Base-by-base conservation (phyloP, 2,888 invertebrate genomes). In the Cinara cedri region DNA sequence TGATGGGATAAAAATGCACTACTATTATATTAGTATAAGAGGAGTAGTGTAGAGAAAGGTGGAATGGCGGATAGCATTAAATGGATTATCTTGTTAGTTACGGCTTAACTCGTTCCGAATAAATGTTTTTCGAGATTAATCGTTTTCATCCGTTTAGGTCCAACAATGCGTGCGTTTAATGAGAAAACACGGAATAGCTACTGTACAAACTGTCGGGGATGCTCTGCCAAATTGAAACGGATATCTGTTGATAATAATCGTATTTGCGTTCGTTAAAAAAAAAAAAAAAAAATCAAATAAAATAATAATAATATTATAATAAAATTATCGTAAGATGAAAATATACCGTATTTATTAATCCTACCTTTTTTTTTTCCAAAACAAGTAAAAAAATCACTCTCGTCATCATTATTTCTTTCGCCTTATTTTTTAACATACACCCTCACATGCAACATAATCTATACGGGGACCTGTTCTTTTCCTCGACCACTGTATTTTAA, bases 71-170 rank as follows among this genome's bases (percentile, higher is more conserved):
- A 62, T 14, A 62, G 49, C 49, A 19, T 62, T 62, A 62, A 72
- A 74, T 63, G 74, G 51, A 54, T 74, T 62, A 74, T 51, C 51
- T 63, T 54, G 63, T 74, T 74, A 51, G 49, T 63, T 24, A 21
- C 74, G 21, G 51, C 74, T 74, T 74, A 74, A 51, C 51, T 74
- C 21, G 63, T 74, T 54, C 16, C 14, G 24, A 62, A 74, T 74
- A 74, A 74, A 63, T 63, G 49, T 74, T 62, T 62, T 51, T 54
- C 34, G 26, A 63, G 62, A 74, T 42, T 51, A 74, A 74, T 74
- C 51, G 74, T 74, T 74, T 74, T 24, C 49, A 11, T 62, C 74
- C 21, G 11, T 63, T 63, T 63, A 46, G 34, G 34, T 51, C 21
- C 16, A 16, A 74, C 26, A 21, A 62, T 60, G 49, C 49, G 71